Base-by-base conservation (phyloP, 37 sponge, comb jelly and placozoan species). In the Diacarnus erythraeanus region DNA sequence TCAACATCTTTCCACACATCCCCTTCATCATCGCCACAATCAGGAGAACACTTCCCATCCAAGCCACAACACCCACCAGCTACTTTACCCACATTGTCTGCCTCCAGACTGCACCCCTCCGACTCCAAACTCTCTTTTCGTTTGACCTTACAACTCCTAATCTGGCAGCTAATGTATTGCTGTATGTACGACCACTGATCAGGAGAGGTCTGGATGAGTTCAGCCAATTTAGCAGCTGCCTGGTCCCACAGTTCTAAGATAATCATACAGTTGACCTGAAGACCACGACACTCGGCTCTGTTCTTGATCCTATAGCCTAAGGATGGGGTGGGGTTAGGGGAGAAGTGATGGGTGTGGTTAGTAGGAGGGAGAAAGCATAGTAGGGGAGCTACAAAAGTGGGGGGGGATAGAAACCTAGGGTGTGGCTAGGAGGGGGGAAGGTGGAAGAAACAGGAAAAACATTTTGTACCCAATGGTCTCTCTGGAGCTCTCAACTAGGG, bases 121-220 rank as follows among this genome's bases (percentile, higher is more conserved):
- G n/a, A n/a, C n/a, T n/a, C n/a, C n/a, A n/a, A n/a, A 42, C 57
- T 35, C n/a, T 27, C 47, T 9, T 10, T 36, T 39, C 56, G 3
- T 47, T 42, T n/a, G 15, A 15, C 20, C 61, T n/a, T 22, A 30
- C 77, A 41, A 21, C 82, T 43, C 56, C 79, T 23, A 20, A 91
- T 38, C 82, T 87, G 86, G 39, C 77, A 61, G 2, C 33, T 29
- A 61, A 88, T 72, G 83, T 88, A 92, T 29, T 44, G 47, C 38
- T 57, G 40, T 5, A 78, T 54, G 72, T 77, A 47, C 25, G 69
- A 68, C 93, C 93, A 92, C 47, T 84, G 84, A 74, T 92, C 93
- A 25, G 89, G 86, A 18, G 43, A 42, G 17, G 57, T 43, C 23
- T 42, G 44, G 1, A 85, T 27, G 8, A 85, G 54, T 18, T 63